Base-by-base conservation (phyloP, 2,888 invertebrate genomes). In the Meghimatium bilineatum region DNA sequence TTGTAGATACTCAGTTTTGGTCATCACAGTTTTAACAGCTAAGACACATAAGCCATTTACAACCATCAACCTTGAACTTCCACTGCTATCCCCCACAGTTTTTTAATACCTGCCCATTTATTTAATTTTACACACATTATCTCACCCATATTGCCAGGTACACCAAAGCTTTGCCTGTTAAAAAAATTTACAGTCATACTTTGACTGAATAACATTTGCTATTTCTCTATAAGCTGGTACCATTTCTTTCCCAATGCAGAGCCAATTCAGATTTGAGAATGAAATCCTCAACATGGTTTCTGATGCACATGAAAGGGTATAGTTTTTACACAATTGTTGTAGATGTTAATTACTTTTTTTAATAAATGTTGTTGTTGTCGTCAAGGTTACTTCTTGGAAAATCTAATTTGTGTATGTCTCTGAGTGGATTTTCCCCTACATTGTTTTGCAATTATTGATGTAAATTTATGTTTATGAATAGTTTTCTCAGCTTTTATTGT, bases 201-300 rank as follows among this genome's bases (percentile, higher is more conserved):
- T 44, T 12, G n/a, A 5, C 44, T 44, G 44, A 23, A 63, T 29
- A 63, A 29, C 26, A n/a, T 63, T 23, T 63, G 63, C 56, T 32
- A 32, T 1, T 29, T 14, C 32, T 29, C 29, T 66, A 36, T 63
- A 29, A 52, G 52, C 26, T 74, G 74, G 32, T 74, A 29, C 49
- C 32, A 32, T 74, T 74, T 74, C 66, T 75, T 67, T 52, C 74
- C 71, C 52, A 67, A 44, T 76, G 67, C 96, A 99, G 98, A 98
- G 98, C 95, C 99, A 99, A 95, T 99, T 99, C 95, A 97, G 99
- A 94, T 99, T 99, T 95, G 99, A 99, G 95, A 99, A 98, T 95
- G 99, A 99, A 96, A 98, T 98, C 76, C 69, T 84, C 44, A 84
- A 74, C 80, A 32, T 80, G 75, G 77, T 84, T 26, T 80, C 84